phyloP scores from a whole-genome alignment of 1,140 invertebrate genomes.

The Pteromalus puparum region DNA sequence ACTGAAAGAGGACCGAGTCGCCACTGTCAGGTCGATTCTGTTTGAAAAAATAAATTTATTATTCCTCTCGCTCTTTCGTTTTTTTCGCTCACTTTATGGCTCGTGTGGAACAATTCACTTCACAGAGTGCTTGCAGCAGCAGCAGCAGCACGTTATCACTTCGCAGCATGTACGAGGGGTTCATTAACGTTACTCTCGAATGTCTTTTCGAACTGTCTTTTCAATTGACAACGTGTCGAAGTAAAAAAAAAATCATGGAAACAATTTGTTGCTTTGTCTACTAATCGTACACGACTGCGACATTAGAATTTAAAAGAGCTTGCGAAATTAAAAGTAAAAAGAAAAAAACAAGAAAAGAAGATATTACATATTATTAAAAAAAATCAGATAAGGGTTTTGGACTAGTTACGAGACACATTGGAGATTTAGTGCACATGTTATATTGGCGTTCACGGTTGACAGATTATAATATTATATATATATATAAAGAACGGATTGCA shows the following conservation, averaged over 20 bases:
- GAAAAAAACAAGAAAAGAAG: constrained; percentile 29
- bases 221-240: constrained; percentile 2
- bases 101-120: constrained; percentile 50
- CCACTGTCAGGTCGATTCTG: constrained; percentile 35
- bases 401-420: constrained; percentile 45
- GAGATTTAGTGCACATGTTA: constrained; percentile 23
- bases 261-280: constrained; percentile 8
- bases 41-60: constrained; percentile 27
- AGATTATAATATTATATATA: background rate
- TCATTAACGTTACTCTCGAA: constrained; percentile 17
- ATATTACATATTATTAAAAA: constrained; percentile 35
- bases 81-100: constrained; percentile 38
- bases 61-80: constrained; percentile 31
- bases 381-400: constrained; percentile 39
- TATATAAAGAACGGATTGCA: background rate
- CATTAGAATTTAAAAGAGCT: constrained; percentile 38
- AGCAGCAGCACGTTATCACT: constrained; percentile 58
- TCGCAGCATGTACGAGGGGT: constrained; percentile 43
- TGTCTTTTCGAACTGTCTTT: constrained; percentile 26
- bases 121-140: constrained; percentile 37
- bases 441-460: constrained; percentile 6
- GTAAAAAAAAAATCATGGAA: constrained; percentile 17
- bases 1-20: background rate
- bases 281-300: constrained; percentile 34
- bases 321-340: constrained; percentile 5